A percentile compares a stretch with the other conserved stretches of the same genome.
Evolutionary conservation across 2,888 invertebrate genomes (phyloP).

Genomic region (Brachylomia viminalis): DNA sequence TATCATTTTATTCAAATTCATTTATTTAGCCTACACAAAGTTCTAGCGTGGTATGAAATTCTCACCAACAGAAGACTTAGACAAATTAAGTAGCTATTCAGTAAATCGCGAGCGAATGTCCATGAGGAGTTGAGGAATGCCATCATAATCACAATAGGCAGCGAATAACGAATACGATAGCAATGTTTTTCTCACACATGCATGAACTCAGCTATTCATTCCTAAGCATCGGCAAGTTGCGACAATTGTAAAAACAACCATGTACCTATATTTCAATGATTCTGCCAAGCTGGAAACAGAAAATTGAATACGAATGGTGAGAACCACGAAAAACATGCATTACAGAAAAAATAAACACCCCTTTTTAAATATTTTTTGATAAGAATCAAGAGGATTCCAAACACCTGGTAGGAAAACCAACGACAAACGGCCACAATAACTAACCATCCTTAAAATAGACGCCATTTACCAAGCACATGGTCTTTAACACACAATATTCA

Average conservation of each 20-base stretch:
- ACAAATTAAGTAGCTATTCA: background rate
- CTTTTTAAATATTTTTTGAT: background rate
- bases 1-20: conserved; percentile 8
- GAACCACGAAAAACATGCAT: background rate
- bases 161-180: conserved; percentile 10
- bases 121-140: background rate
- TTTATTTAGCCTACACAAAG: too few species aligned
- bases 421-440: background rate
- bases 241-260: background rate
- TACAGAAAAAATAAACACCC: background rate
- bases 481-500: conserved; percentile 5
- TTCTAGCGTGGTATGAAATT: too few species aligned
- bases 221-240: conserved; percentile 3
- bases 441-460: background rate
- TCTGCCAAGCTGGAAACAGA: background rate
- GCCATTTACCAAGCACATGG: conserved; percentile 1
- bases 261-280: background rate
- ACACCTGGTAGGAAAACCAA: background rate
- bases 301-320: background rate
- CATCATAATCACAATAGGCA: conserved; percentile 10
- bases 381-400: conserved; percentile 1
- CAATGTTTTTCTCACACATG: conserved; percentile 7
- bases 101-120: conserved; percentile 25
- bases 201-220: background rate
- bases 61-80: too few species aligned